Evolutionary conservation across 1,140 invertebrate genomes (phyloP), one percentile per base, ranked within the genome.

Genomic region (Drosophila saltans): DNA sequence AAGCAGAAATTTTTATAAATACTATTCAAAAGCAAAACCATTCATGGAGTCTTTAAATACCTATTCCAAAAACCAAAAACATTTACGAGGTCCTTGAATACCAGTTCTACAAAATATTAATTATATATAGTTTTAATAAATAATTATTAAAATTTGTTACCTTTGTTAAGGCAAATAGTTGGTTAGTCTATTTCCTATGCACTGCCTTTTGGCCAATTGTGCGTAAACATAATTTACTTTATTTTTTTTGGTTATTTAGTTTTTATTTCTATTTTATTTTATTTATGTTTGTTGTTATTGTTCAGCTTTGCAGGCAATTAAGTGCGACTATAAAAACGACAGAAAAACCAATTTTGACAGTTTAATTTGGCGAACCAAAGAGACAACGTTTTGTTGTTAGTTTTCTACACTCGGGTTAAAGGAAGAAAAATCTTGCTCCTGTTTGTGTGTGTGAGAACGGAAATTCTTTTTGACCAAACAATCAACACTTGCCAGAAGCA

Each of bases 391-490:
- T 69, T 43, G 59, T 39, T 69, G 60, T 36, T 36, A 16, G n/a
- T 45, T 45, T 45, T 45, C 48, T 40, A 24, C 68, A 65, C 6
- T 52, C 45, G 45, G 65, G 55, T 68, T 56, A 57, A 63, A 57
- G 72, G 66, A 61, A 67, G 48, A 24, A 43, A 72, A 77, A 65
- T 64, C 64, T 26, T 73, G 70, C 74, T 48, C 28, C 16, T 16
- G 16, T 16, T 16, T 16, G 16, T 48, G 16, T 48, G 45, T 48
- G 45, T 26, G 45, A 9, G 45, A 68, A 63, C 63, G 43, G 60
- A 77, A 85, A 77, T 82, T 86, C 80, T 81, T 78, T 70, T 80
- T 70, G 64, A 77, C 79, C 83, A 73, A 82, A 65, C 80, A 88
- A 83, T 86, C 83, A 73, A 77, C 80, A 77, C 79, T 77, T 83